phyloP scores from a whole-genome alignment of 2,113 vertebrate genomes.

The Colossoma macropomum region DNA sequence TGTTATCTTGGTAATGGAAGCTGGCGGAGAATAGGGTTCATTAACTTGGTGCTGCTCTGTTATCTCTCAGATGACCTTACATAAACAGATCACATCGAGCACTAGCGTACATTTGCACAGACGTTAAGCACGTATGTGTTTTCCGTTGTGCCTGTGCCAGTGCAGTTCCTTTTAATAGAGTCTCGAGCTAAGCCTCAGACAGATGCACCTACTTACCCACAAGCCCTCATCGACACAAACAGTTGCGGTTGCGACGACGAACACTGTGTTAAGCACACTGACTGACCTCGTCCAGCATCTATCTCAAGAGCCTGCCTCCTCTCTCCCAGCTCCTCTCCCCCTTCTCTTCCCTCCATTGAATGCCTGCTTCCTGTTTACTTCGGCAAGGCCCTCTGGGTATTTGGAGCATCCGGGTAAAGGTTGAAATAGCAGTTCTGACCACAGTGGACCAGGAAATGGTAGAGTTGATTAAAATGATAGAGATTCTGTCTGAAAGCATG shows the following conservation, averaged over 20 bases:
- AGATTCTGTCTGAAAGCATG: no score
- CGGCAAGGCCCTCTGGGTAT: neutral
- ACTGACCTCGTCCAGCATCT: neutral
- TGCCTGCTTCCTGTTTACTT: slow-evolving; percentile 35
- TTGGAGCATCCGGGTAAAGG: neutral
- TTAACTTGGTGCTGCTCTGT: neutral
- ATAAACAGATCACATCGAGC: neutral
- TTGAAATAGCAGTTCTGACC: neutral
- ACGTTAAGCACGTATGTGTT: neutral
- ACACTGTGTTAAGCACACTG: neutral
- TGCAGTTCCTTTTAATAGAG: neutral
- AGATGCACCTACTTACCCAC: slow-evolving; percentile 6
- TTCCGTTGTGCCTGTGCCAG: neutral
- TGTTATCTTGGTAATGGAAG: neutral
- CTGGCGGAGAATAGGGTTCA: neutral
- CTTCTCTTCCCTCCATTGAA: slow-evolving; percentile 24
- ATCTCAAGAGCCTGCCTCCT: neutral
- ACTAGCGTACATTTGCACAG: neutral
- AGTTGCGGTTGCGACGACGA: neutral
- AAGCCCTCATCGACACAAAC: neutral
- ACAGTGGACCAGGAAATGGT: neutral
- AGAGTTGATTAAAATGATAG: neutral
- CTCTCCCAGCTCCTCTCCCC: neutral
- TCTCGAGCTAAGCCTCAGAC: neutral
- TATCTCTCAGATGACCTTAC: neutral